These are phyloP conservation scores for Coptodon rendalli DNA, from an alignment of 2,113 vertebrate species.

Conservation along the genomic window DNA sequence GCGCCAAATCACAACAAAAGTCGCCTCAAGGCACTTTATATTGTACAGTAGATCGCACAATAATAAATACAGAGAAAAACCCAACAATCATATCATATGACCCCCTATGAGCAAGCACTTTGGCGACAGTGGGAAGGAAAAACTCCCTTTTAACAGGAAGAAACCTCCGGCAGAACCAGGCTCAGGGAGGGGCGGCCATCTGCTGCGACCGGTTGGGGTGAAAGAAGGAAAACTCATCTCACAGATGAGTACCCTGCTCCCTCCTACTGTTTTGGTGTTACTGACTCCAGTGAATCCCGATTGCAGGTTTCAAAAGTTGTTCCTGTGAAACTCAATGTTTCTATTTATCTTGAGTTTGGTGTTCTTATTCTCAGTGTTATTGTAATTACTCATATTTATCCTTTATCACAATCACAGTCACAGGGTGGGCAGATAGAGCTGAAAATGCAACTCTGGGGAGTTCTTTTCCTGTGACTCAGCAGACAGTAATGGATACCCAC, in stretches of 20 bases:
- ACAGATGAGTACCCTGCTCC: background rate
- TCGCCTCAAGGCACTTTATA: no score
- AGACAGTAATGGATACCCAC: background rate
- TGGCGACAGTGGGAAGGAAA: no score
- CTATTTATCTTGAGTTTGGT: background rate
- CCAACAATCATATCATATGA: no score
- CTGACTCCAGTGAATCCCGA: background rate
- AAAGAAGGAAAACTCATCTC: no score
- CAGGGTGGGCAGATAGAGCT: background rate
- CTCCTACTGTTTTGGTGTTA: background rate
- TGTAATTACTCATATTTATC: background rate
- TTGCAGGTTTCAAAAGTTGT: background rate
- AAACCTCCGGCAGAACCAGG: no score
- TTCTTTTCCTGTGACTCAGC: slow-evolving; percentile 33
- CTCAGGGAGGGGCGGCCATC: no score
- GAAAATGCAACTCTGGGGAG: background rate
- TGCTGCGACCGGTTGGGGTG: no score
- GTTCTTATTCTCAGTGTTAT: background rate
- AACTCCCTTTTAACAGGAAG: no score
- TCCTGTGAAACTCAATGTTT: background rate
- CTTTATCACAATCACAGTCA: background rate
- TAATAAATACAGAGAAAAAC: no score
- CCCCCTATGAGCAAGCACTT: no score
- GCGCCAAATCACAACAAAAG: no score
- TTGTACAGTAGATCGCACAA: no score